phyloP scores from a whole-genome alignment of 2,888 invertebrate genomes.

The Falcaria lacertinaria region DNA sequence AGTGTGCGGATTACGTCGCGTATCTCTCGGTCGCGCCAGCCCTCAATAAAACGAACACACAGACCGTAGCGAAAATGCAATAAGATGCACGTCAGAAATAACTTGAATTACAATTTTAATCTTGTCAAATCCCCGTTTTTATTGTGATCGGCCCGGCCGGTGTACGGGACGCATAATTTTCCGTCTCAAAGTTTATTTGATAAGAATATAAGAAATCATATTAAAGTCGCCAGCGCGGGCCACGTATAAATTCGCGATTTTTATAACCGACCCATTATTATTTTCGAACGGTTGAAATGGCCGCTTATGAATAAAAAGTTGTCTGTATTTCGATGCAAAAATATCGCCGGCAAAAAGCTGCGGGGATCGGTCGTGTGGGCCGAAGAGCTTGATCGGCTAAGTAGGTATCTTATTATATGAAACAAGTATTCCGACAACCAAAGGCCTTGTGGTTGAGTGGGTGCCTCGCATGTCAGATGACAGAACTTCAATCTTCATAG shows the following conservation, averaged over 20 bases:
- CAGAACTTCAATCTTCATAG: not conserved
- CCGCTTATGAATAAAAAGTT: conserved; percentile 70
- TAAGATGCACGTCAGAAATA: conserved; percentile 73
- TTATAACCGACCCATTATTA: conserved; percentile 74
- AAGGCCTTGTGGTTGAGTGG: not conserved
- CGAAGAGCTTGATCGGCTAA: conserved; percentile 23
- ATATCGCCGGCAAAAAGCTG: conserved; percentile 58
- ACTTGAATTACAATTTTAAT: conserved; percentile 78
- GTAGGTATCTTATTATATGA: not conserved
- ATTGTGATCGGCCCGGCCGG: conserved; percentile 56
- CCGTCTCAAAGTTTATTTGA: conserved; percentile 74
- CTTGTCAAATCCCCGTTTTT: conserved; percentile 77
- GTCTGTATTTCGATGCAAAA: conserved; percentile 71
- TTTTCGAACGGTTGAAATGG: conserved; percentile 61
- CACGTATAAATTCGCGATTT: conserved; percentile 71
- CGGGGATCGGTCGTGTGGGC: conserved; percentile 13
- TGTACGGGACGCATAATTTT: conserved; percentile 65
- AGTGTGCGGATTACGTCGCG: conserved; percentile 46
- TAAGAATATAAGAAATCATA: conserved; percentile 72
- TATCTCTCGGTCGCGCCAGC: conserved; percentile 33
- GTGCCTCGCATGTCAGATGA: not conserved
- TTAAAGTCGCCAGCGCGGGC: conserved; percentile 42
- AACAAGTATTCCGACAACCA: not conserved
- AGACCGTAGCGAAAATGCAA: conserved; percentile 70
- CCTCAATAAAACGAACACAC: conserved; percentile 42